Conservation (phyloP, 2,888 invertebrate species). For the Tipula helvola region DNA sequence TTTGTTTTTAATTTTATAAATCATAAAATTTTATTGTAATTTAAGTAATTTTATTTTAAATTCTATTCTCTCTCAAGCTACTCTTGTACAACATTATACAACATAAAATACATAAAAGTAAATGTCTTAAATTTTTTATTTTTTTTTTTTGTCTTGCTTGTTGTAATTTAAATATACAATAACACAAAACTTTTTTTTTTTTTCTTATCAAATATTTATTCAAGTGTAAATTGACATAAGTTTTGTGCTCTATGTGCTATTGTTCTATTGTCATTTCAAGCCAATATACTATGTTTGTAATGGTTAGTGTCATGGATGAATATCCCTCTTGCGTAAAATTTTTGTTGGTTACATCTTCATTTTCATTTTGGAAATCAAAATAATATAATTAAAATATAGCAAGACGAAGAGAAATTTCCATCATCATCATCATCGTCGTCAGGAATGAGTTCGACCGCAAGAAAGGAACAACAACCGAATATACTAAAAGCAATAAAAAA, state of each 20-base stretch:
- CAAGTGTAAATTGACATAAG: background rate
- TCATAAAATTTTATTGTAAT: background rate
- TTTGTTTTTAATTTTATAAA: background rate
- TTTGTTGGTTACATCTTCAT: background rate
- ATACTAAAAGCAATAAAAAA: background rate
- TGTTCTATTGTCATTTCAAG: background rate
- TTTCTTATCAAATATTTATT: background rate
- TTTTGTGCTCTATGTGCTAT: background rate
- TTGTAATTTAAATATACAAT: background rate
- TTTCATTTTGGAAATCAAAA: background rate
- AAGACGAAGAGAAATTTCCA: background rate
- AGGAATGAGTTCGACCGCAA: background rate
- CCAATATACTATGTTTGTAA: background rate
- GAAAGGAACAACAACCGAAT: background rate
- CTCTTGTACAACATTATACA: background rate
- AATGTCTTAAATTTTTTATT: background rate
- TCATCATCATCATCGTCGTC: background rate
- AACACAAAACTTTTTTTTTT: background rate
- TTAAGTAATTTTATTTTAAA: background rate
- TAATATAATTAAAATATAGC: background rate
- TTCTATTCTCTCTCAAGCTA: background rate
- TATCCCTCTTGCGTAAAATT: background rate
- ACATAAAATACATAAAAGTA: background rate
- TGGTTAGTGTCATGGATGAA: background rate
- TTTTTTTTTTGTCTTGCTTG: background rate